Evolutionary conservation across 2,113 vertebrate species (phyloP).

Genomic region (Bombycilla garrulus): DNA sequence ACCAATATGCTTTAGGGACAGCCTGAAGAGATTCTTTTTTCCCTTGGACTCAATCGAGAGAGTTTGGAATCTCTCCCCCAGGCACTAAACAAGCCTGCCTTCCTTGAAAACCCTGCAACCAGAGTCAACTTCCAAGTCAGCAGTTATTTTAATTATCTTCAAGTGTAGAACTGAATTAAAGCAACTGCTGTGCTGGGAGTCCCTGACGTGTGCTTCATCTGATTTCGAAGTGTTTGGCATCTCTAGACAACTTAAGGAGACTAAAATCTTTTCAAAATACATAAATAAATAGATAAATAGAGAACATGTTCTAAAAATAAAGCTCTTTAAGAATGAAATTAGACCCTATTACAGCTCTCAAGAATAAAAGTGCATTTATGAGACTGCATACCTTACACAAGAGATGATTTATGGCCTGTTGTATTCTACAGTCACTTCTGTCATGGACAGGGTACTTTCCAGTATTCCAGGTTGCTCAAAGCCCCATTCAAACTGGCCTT

Average conservation of each 20-base stretch:
- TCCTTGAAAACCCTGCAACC: not conserved
- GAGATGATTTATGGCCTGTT: not conserved
- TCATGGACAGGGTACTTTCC: not conserved
- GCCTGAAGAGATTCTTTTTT: not conserved
- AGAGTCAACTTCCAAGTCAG: not conserved
- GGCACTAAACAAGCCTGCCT: not conserved
- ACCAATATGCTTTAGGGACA: not conserved
- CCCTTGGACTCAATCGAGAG: not conserved
- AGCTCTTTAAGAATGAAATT: not conserved
- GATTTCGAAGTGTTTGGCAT: constrained; percentile 7
- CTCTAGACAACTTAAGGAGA: not conserved
- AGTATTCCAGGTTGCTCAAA: not conserved
- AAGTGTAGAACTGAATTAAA: constrained; percentile 25
- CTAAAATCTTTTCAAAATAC: not conserved
- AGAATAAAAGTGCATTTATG: not conserved
- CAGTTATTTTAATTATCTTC: constrained; percentile 42
- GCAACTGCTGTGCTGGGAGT: not conserved
- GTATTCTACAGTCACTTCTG: not conserved
- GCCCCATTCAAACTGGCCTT: not conserved
- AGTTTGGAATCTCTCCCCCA: not conserved
- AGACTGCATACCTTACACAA: not conserved
- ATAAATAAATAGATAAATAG: not conserved
- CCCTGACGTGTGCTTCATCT: constrained; percentile 5
- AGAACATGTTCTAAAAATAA: not conserved
- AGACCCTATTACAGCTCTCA: not conserved